These are phyloP conservation scores for Tapirus indicus DNA, from an alignment of 2,797 vertebrate species.

Conservation along the genomic window DNA sequence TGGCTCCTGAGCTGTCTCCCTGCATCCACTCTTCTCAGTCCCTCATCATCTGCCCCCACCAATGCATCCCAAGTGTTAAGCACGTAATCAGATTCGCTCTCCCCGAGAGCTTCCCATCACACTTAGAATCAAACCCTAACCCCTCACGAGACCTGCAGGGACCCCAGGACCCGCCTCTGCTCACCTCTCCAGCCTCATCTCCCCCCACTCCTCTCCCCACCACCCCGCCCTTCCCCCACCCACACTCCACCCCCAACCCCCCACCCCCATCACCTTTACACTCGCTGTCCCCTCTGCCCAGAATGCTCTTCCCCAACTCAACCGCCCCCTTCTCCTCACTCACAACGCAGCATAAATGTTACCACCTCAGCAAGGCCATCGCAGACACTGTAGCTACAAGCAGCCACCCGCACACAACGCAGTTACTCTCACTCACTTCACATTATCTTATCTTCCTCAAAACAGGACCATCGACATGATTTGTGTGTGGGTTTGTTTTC, in stretches of 20 bases:
- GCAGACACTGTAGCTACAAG: no score
- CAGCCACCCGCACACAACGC: background rate
- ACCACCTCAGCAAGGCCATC: background rate
- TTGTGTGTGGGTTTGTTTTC: background rate
- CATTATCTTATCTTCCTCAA: background rate
- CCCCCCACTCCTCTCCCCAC: background rate
- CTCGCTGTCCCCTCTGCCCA: background rate
- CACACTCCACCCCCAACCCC: no score
- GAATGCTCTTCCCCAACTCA: background rate
- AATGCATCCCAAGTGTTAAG: no score
- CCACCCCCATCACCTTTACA: background rate
- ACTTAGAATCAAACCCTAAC: no score
- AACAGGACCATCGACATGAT: background rate
- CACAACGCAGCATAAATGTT: background rate
- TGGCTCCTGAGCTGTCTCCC: background rate
- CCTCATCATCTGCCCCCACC: no score
- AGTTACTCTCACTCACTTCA: background rate
- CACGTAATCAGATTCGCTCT: no score
- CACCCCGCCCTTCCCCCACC: no score
- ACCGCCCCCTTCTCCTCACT: background rate
- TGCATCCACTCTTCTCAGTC: background rate
- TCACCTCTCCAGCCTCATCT: background rate
- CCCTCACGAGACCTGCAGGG: background rate
- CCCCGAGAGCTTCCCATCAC: background rate
- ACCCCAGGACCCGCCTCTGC: background rate